Conservation (phyloP, 2,797 vertebrate genomes). For the Holocentrus rufus region DNA sequence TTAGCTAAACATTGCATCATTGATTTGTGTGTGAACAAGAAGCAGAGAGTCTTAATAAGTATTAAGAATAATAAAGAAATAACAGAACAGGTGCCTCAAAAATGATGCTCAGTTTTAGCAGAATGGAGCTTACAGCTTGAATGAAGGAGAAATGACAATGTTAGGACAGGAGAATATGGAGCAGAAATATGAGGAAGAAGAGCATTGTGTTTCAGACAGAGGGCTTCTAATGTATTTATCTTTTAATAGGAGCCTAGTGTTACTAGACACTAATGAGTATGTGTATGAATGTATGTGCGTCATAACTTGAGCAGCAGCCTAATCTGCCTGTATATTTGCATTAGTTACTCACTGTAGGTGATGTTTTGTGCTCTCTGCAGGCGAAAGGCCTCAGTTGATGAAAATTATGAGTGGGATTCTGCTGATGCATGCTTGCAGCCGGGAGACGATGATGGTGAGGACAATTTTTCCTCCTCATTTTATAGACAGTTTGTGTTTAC, state of each 20-base stretch:
- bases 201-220: neutral
- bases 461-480: slow-evolving; percentile 1
- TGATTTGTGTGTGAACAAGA: neutral
- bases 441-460: slow-evolving; percentile 80
- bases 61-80: neutral
- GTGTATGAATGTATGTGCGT: neutral
- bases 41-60: neutral
- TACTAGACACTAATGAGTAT: slow-evolving; percentile 7
- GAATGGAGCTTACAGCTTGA: no score
- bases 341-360: neutral
- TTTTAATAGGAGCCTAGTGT: neutral
- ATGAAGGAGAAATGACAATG: no score
- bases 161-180: neutral
- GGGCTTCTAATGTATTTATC: neutral
- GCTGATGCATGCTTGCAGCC: slow-evolving; percentile 82
- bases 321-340: neutral
- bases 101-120: neutral
- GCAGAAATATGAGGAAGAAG: neutral
- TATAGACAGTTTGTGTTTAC: neutral
- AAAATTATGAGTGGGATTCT: slow-evolving; percentile 96
- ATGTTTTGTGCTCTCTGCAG: slow-evolving; percentile 68
- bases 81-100: neutral
- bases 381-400: slow-evolving; percentile 91
- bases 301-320: neutral
- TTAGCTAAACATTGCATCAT: neutral